Conservation (phyloP, 2,113 vertebrate species). For the Hippocampus comes region DNA sequence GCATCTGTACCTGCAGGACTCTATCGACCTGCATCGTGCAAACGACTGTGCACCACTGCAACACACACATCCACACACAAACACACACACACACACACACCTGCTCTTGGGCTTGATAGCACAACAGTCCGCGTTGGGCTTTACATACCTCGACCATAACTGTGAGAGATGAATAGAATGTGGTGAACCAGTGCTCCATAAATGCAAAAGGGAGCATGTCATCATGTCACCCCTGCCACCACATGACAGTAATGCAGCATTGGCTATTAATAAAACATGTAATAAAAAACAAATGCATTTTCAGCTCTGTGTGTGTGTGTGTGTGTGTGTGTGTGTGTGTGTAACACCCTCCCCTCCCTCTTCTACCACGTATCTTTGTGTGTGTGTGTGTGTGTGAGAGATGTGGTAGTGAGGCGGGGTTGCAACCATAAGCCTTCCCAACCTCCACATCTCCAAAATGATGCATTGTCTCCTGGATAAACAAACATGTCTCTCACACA, state of each 20-base stretch:
- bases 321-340: background rate
- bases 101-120: background rate
- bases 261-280: background rate
- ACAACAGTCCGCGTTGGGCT: background rate
- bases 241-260: background rate
- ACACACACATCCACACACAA: background rate
- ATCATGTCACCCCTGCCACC: background rate
- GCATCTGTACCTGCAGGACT: slow-evolving; percentile 1
- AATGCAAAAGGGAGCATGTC: slow-evolving; percentile 5
- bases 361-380: too few species aligned
- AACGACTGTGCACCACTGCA: background rate
- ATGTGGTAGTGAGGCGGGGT: background rate
- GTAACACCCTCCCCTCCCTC: too few species aligned
- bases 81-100: slow-evolving; percentile 5
- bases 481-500: background rate
- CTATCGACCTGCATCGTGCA: slow-evolving; percentile 2
- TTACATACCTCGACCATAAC: slow-evolving; percentile 1
- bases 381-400: background rate
- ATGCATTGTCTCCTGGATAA: slow-evolving; percentile 1
- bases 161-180: background rate
- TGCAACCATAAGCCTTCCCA: slow-evolving; percentile 4
- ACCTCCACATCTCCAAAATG: slow-evolving; percentile 14
- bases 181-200: slow-evolving; percentile 10
- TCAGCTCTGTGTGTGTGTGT: background rate
- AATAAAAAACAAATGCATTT: slow-evolving; percentile 7